Evolutionary conservation across 2,113 vertebrate species (phyloP), one percentile per base, ranked within the genome.

Genomic region (Gymnogyps californianus): DNA sequence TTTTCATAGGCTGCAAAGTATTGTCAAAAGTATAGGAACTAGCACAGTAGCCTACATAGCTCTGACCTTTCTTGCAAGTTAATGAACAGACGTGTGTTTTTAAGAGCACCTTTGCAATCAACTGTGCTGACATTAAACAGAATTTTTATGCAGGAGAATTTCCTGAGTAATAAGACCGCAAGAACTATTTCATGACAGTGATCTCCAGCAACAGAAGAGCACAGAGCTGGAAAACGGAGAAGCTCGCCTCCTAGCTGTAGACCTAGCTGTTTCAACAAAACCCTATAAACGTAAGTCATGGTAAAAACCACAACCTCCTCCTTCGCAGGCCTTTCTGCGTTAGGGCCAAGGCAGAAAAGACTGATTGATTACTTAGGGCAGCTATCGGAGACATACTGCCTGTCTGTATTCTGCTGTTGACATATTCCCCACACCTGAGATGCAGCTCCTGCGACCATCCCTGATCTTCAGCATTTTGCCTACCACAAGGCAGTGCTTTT

Each of bases 371-470:
- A 47, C 25, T 70, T 1, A 25, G 5, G 11, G 40, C 3, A 79
- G 14, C 25, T 51, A 32, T 5, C 0, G 0, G 40, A 71, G 61
- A 54, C 5, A 8, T 4, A 51, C 1, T 67, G 36, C 32, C 72
- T 77, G 31, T 16, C 29, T 80, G 9, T 58, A 61, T 65, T 79
- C 49, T 55, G 42, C 74, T 71, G 4, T 29, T 76, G 19, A 38
- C 7, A 6, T 24, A 54, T 24, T 52, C n/a, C 52, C 25, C 20
- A 42, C 3, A n/a, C 2, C 4, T 0, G 6, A 93, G 36, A 46
- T 13, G 15, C 22, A 80, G n/a, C 29, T 72, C 38, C 32, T 72
- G 21, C 1, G 2, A 31, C 28, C 20, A 69, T 20, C 22, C 93
- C 57, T 38, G 18, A 26, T 40, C n/a, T 38, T 81, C 0, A 46